Evolutionary conservation across 2,797 vertebrate species (phyloP).

Genomic region (Sebastes iracundus): DNA sequence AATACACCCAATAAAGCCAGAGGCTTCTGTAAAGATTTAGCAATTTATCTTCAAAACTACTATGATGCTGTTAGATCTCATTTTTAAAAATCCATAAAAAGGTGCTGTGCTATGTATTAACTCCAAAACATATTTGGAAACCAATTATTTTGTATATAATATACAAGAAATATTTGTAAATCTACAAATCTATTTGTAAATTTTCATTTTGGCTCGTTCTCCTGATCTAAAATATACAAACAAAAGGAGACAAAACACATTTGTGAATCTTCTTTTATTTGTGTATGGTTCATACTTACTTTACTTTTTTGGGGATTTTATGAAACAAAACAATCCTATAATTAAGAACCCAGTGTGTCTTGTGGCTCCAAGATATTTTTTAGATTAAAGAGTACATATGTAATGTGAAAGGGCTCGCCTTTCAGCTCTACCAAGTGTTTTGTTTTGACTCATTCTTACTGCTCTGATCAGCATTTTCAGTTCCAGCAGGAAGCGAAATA

Average conservation of each 20-base stretch:
- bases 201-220: background rate
- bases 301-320: background rate
- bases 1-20: background rate
- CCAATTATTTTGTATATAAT: background rate
- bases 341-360: background rate
- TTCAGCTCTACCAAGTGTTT: too few relatives aligned
- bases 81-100: background rate
- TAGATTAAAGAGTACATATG: too few relatives aligned
- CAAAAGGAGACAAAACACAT: background rate
- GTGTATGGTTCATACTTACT: background rate
- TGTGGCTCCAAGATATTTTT: too few relatives aligned
- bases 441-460: too few relatives aligned
- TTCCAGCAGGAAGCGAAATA: background rate
- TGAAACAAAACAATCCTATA: background rate
- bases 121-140: background rate
- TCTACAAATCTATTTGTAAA: background rate
- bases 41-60: background rate
- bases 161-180: background rate
- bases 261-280: background rate
- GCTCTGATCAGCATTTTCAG: too few relatives aligned
- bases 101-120: background rate
- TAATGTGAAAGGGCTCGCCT: too few relatives aligned
- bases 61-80: background rate
- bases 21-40: background rate
- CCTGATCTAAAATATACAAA: background rate